phyloP scores from a whole-genome alignment of 2,797 vertebrate genomes.

The Esox masquinongy region DNA sequence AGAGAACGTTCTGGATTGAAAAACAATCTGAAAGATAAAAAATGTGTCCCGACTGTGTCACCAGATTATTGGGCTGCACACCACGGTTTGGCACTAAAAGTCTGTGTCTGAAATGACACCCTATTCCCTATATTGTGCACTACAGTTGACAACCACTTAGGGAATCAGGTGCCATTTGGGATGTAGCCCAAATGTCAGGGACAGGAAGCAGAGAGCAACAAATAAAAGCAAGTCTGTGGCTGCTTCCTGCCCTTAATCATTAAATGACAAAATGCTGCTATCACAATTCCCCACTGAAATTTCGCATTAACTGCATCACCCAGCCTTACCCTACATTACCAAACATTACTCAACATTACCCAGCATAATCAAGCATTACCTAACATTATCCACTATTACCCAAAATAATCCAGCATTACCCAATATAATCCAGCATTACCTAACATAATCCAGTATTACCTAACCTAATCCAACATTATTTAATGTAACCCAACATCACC shows the following conservation, averaged over 20 bases:
- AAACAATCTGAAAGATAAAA: neutral
- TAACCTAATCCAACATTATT: no score
- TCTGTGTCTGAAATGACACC: neutral
- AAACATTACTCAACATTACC: no score
- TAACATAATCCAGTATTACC: no score
- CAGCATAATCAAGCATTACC: no score
- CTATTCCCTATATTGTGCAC: neutral
- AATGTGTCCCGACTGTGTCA: neutral
- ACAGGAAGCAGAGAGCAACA: neutral
- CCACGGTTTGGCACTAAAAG: neutral
- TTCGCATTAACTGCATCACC: no score
- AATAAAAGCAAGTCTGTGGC: neutral
- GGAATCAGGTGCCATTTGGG: neutral
- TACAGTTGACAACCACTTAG: neutral
- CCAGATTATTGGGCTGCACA: neutral
- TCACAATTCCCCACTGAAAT: neutral
- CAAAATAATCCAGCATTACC: no score
- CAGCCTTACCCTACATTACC: no score
- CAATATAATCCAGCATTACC: no score
- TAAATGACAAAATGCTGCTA: neutral
- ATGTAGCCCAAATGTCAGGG: neutral
- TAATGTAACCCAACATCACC: no score
- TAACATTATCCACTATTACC: no score
- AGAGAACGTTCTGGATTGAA: neutral
- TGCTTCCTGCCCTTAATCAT: neutral